A percentile compares a stretch with the other conserved stretches of the same genome.
Conservation (phyloP, 2,888 invertebrate genomes). For the Itoplectis maculator region DNA sequence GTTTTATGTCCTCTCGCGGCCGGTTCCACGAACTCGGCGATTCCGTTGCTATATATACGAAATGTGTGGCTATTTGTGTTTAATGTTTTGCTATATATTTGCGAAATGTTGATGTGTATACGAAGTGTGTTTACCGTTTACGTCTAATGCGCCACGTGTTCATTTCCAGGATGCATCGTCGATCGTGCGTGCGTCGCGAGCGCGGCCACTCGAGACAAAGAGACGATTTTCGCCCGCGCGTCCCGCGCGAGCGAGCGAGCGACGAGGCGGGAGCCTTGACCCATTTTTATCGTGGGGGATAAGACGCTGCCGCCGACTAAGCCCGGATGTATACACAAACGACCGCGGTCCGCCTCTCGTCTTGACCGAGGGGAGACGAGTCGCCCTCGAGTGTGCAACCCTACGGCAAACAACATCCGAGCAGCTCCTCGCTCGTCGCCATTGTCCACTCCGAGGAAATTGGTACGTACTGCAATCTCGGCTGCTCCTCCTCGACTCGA, state of each 20-base stretch:
- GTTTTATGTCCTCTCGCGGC: not conserved
- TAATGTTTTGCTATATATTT: too few species aligned
- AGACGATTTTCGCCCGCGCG: not conserved
- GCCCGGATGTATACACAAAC: constrained; percentile 18
- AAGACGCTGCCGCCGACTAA: constrained; percentile 9
- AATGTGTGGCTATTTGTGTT: too few species aligned
- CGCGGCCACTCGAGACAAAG: constrained; percentile 1
- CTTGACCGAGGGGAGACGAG: not conserved
- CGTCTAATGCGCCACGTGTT: not conserved
- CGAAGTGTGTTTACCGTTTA: too few species aligned
- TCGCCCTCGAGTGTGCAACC: constrained; percentile 15
- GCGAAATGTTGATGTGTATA: too few species aligned
- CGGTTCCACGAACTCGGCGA: not conserved
- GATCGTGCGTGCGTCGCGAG: constrained; percentile 20
- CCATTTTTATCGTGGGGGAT: constrained; percentile 23
- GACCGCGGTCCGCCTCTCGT: not conserved
- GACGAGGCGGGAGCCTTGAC: constrained; percentile 29
- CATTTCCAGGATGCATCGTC: constrained; percentile 6
- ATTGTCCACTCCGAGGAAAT: not conserved
- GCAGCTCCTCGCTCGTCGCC: not conserved
- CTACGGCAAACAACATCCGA: constrained; percentile 14
- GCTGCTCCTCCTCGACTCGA: not conserved
- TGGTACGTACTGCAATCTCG: not conserved
- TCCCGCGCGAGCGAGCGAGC: not conserved
- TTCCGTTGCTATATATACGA: not conserved